Evolutionary conservation across 2,797 vertebrate species (phyloP).

Genomic region (Knipowitschia caucasica): DNA sequence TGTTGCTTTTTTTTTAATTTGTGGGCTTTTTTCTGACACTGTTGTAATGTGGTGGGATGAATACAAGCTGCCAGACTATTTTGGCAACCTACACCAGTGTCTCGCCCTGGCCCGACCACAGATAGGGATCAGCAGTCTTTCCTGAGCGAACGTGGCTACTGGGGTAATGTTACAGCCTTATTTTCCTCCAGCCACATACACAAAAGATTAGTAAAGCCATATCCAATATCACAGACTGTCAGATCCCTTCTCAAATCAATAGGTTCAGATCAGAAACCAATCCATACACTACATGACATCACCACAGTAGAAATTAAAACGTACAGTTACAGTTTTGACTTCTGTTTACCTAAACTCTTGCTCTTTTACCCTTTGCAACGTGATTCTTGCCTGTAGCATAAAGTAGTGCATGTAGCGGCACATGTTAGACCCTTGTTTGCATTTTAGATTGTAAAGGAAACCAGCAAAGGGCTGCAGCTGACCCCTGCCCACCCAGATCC

Average conservation of each 20-base stretch:
- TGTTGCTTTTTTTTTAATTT: slow-evolving; percentile 41
- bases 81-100: slow-evolving; percentile 64
- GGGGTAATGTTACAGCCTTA: slow-evolving; percentile 66
- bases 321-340: slow-evolving; percentile 1
- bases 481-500: slow-evolving; percentile 57
- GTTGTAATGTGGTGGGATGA: slow-evolving; percentile 58
- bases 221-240: slow-evolving; percentile 74
- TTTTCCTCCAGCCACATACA: slow-evolving; percentile 70
- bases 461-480: slow-evolving; percentile 37
- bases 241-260: slow-evolving; percentile 64
- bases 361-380: slow-evolving; percentile 15
- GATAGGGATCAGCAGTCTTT: slow-evolving; percentile 72
- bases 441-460: slow-evolving; percentile 44
- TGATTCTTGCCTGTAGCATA: slow-evolving; percentile 13
- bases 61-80: slow-evolving; percentile 69
- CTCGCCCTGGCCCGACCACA: slow-evolving; percentile 65
- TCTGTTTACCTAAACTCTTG: neutral
- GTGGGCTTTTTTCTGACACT: slow-evolving; percentile 53
- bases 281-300: slow-evolving; percentile 62
- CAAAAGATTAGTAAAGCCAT: slow-evolving; percentile 74
- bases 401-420: slow-evolving; percentile 20
- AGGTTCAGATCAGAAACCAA: slow-evolving; percentile 61
- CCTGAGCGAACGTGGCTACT: slow-evolving; percentile 62
- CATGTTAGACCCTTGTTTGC: slow-evolving; percentile 40
- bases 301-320: slow-evolving; percentile 52